phyloP scores from a whole-genome alignment of 2,113 vertebrate species.

The Heterotilapia buettikoferi region DNA sequence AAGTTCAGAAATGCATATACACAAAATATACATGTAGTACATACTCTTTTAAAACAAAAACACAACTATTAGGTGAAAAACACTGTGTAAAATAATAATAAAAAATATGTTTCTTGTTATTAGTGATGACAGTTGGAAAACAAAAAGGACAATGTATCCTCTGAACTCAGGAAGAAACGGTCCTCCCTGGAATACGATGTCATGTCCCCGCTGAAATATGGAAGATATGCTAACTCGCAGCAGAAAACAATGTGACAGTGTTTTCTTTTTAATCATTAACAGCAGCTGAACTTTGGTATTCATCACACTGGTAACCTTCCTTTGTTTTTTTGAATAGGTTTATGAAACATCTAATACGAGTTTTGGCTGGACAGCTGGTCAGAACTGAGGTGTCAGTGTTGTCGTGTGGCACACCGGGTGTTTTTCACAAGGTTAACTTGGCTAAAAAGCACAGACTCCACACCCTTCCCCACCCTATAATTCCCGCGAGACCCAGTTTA shows the following conservation, averaged over 20 bases:
- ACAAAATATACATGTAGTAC: not conserved
- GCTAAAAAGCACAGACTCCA: slow-evolving; percentile 23
- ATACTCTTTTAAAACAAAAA: not conserved
- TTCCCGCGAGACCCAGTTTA: slow-evolving; percentile 40
- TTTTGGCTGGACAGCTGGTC: not conserved
- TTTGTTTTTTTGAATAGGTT: not conserved
- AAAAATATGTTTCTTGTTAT: not conserved
- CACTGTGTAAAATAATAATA: not conserved
- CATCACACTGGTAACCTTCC: not conserved
- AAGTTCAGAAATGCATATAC: too few species aligned
- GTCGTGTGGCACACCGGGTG: slow-evolving; percentile 8
- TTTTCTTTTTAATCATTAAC: not conserved
- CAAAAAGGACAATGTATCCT: not conserved
- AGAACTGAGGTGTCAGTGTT: slow-evolving; percentile 10
- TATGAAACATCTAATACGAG: not conserved
- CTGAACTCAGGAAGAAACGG: not conserved
- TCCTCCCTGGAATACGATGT: slow-evolving; percentile 5
- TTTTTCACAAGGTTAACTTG: slow-evolving; percentile 29
- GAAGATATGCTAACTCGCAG: slow-evolving; percentile 2
- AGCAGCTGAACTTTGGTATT: not conserved
- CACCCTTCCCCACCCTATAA: slow-evolving; percentile 55
- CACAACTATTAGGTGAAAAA: not conserved
- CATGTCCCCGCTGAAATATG: not conserved
- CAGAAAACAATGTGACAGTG: not conserved
- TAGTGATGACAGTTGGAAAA: not conserved